These are phyloP conservation scores for Alectura lathami DNA, from an alignment of 2,113 vertebrate species.

Conservation along the genomic window DNA sequence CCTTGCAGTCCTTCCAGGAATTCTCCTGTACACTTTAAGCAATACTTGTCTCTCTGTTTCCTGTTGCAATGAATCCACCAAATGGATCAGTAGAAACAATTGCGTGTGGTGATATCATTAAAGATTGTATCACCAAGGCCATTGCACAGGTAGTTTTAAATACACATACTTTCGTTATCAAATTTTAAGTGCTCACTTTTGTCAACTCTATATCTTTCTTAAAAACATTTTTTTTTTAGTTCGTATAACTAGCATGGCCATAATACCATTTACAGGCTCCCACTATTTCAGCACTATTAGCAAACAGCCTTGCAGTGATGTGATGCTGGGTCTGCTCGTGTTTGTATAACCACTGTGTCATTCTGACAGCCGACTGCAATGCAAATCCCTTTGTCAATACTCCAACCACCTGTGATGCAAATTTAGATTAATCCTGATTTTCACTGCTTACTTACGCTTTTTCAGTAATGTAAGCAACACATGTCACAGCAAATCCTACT, in stretches of 20 bases:
- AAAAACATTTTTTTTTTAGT: too few relatives aligned
- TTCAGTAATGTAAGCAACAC: neutral
- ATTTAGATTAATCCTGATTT: constrained; percentile 41
- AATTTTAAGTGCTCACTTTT: neutral
- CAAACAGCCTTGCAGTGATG: neutral
- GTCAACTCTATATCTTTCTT: neutral
- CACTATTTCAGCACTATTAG: neutral
- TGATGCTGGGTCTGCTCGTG: neutral
- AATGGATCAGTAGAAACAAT: neutral
- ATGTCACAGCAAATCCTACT: constrained; percentile 5
- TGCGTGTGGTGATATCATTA: neutral
- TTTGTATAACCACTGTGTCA: neutral
- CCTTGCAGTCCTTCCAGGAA: neutral
- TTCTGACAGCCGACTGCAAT: neutral
- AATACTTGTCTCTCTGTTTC: neutral
- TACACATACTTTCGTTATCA: neutral
- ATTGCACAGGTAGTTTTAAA: neutral
- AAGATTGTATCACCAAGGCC: neutral
- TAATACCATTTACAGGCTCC: neutral
- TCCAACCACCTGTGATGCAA: constrained; percentile 7
- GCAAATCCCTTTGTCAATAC: constrained; percentile 43
- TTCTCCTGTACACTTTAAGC: neutral
- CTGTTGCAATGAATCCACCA: neutral
- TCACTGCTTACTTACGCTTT: neutral
- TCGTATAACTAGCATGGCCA: neutral